Evolutionary conservation across 2,113 vertebrate genomes (phyloP), one percentile per base, ranked within the genome.

Genomic region (Centropus bengalensis): DNA sequence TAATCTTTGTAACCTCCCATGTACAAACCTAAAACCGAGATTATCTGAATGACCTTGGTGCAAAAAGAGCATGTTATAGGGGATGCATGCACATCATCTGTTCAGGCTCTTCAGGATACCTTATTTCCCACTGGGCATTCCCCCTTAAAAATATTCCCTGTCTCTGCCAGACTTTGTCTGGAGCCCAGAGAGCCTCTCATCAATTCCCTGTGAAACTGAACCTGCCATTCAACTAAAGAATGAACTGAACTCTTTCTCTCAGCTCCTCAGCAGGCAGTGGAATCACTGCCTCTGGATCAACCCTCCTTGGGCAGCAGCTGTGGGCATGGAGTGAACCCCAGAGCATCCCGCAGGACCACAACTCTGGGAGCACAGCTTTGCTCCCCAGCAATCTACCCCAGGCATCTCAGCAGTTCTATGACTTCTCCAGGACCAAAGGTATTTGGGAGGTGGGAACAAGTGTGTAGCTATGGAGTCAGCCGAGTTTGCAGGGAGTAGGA

Each of bases 301-400:
- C 30, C 24, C 20, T 56, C 17, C 19, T 5, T 24, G 47, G 38
- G 68, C 56, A 81, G 69, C 47, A 42, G 45, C 28, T 77, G 32
- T 51, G 58, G 38, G 54, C 17, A 54, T 58, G 33, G 26, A 69
- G 10, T 9, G 28, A 81, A 27, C 10, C 6, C 22, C 51, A n/a
- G 42, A 38, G 22, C 45, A 86, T 76, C 36, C 55, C 52, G 26
- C 33, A 16, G 36, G 8, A 56, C 27, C n/a, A 23, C 58, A 23
- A 0, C 0, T 21, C 26, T 56, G 47, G 51, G 52, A 89, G 23
- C 10, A 75, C 1, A 4, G 64, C 49, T 68, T 76, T 85, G 10
- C 44, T 84, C 19, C 24, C 45, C n/a, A 5, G 12, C 5, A 24
- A 64, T 28, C 20, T 71, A 32, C 47, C 9, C 4, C 1, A 2